Conservation (phyloP, 2,797 vertebrate genomes). For the Parambassis ranga region DNA sequence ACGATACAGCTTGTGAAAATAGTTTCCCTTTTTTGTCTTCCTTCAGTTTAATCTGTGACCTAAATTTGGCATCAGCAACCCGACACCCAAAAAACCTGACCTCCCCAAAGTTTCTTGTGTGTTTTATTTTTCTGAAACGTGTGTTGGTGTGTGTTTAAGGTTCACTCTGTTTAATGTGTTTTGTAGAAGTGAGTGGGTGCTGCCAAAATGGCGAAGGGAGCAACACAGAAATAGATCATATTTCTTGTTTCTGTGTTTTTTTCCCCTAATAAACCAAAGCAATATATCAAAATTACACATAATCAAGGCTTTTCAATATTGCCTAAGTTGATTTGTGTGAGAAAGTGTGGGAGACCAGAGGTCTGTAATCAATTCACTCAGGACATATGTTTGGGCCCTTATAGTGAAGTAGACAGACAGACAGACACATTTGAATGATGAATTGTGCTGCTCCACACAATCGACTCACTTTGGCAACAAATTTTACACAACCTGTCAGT, state of each 20-base stretch:
- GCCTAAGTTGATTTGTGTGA: conserved; percentile 78
- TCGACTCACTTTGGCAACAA: conserved; percentile 24
- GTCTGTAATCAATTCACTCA: conserved; percentile 57
- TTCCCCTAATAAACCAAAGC: conserved; percentile 81
- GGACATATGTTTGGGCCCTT: conserved; percentile 59
- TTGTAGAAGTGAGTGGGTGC: conserved; percentile 77
- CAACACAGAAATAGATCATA: conserved; percentile 74
- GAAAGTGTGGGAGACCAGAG: conserved; percentile 71
- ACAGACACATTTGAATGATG: conserved; percentile 57
- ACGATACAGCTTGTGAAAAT: conserved; percentile 36
- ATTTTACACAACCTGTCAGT: conserved; percentile 21
- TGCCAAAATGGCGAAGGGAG: conserved; percentile 71
- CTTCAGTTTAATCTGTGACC: conserved; percentile 74
- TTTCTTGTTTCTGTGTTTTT: conserved; percentile 72
- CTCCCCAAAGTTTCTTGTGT: conserved; percentile 67
- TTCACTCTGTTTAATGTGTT: conserved; percentile 73
- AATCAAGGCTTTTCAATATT: conserved; percentile 75
- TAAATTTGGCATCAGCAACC: conserved; percentile 73
- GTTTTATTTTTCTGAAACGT: conserved; percentile 7
- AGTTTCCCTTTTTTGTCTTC: conserved; percentile 51
- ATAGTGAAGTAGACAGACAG: conserved; percentile 61
- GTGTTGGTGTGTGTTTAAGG: conserved; percentile 39
- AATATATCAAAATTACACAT: conserved; percentile 83
- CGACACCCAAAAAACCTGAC: conserved; percentile 73
- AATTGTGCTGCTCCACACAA: conserved; percentile 35